These are phyloP conservation scores for Sorex fumeus DNA, from an alignment of 2,113 vertebrate genomes.

Conservation along the genomic window DNA sequence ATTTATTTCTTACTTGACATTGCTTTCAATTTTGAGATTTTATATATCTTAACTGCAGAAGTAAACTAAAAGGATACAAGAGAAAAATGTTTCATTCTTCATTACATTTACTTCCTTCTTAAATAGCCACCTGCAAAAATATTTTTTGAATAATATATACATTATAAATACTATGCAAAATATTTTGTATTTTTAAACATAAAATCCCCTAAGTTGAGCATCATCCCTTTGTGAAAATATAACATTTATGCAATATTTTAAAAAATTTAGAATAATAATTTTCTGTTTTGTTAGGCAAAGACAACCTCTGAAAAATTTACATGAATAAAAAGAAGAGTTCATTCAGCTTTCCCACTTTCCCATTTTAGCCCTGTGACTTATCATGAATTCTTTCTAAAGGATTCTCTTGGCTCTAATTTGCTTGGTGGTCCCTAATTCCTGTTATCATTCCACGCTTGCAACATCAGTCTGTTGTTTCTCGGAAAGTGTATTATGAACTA, in stretches of 20 bases:
- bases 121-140: constrained; percentile 73
- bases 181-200: constrained; percentile 67
- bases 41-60: constrained; percentile 36
- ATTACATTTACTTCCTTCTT: constrained; percentile 76
- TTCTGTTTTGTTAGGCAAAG: neutral
- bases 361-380: constrained; percentile 4
- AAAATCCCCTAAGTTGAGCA: constrained; percentile 74
- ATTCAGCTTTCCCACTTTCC: neutral
- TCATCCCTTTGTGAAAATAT: neutral
- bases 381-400: constrained; percentile 2
- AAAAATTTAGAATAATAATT: neutral
- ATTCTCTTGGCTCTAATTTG: constrained; percentile 79
- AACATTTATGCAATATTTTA: neutral
- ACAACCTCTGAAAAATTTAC: constrained; percentile 75
- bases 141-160: constrained; percentile 58
- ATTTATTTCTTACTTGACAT: neutral
- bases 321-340: constrained; percentile 78
- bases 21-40: constrained; percentile 36
- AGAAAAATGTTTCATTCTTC: constrained; percentile 74
- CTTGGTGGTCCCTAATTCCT: constrained; percentile 80
- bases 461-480: constrained; percentile 82
- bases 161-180: constrained; percentile 72
- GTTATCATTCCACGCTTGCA: constrained; percentile 83
- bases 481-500: constrained; percentile 84
- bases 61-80: constrained; percentile 77